Base-by-base conservation (phyloP, 2,888 invertebrate genomes). In the Philereme transversata region DNA sequence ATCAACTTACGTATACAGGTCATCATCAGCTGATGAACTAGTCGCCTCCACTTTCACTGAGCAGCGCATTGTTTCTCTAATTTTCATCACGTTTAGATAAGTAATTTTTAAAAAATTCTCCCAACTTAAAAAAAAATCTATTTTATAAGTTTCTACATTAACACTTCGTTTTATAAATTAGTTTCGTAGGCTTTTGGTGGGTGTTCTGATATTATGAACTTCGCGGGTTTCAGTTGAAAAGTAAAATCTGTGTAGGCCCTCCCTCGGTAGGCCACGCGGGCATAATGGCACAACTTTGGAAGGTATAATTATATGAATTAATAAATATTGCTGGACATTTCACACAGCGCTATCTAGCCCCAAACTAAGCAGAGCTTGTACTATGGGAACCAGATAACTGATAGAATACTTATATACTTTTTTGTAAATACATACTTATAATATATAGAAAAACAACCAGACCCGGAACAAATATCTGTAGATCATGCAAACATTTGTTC, bases 1-100 rank as follows among this genome's bases (percentile, higher is more conserved):
- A 34, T 22, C 11, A 65, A 86, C 90, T 85, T 75, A 90, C 90
- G 85, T 82, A 69, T 90, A 90, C 2, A 87, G 68, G 60, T 90
- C 90, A 60, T 87, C 90, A 51, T 83, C 83, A 62, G 68, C 79
- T 7, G 88, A 83, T 52, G 86, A 85, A 67, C 86, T 85, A 5
- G 84, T 83, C 3, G 86, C 84, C 67, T 87, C 88, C 40, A 84
- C 80, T 45, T 86, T 59, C 70, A 84, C 79, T 3, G 87, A 75
- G 64, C 78, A 77, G 66, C 79, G 86, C 86, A 87, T 86, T 71
- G 77, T 81, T 51, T 55, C 55, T 46, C 43, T 55, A n/a, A 60
- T 55, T 47, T 55, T 60, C 50, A 60, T 55, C 34, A 51, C 41
- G 34, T 4, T 35, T 36, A 22, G 22, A 8, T 46, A n/a, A 0